Evolutionary conservation across 2,797 vertebrate species (phyloP).

Genomic region (Oreochromis mossambicus): DNA sequence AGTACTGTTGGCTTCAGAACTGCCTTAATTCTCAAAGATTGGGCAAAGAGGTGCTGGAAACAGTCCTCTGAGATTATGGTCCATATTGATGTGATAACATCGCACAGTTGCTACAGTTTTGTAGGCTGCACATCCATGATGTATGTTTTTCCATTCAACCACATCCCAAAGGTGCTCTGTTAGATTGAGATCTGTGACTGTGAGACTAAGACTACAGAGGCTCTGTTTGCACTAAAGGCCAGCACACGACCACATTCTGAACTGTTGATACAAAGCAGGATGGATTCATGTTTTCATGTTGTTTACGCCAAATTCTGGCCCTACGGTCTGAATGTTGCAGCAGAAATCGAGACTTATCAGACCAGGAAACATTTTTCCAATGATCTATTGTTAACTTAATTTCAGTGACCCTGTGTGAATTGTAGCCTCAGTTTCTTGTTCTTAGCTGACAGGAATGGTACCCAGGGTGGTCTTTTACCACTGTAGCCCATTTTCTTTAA

Average conservation of each 20-base stretch:
- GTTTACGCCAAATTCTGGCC: not conserved
- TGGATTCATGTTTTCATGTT: not conserved
- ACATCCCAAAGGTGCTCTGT: not conserved
- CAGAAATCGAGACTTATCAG: not conserved
- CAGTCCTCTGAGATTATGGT: not conserved
- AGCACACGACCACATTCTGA: accelerated
- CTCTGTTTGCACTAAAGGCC: not conserved
- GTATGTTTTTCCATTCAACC: not conserved
- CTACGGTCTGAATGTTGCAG: accelerated
- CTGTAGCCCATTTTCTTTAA: not conserved
- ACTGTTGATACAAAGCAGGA: not conserved
- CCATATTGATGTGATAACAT: not conserved
- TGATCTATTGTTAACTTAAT: not conserved
- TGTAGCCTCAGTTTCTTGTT: not conserved
- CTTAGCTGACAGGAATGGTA: not conserved
- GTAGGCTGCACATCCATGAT: not conserved
- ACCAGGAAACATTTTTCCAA: not conserved
- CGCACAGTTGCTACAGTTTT: not conserved
- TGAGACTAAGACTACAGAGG: not conserved
- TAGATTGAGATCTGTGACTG: not conserved
- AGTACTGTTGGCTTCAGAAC: not conserved
- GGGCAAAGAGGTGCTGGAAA: not conserved
- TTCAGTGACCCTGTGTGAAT: not conserved
- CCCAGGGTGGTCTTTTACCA: not conserved
- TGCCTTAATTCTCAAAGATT: not conserved